These are phyloP conservation scores for Grallaria varia DNA, from an alignment of 2,113 vertebrate species.

Conservation along the genomic window DNA sequence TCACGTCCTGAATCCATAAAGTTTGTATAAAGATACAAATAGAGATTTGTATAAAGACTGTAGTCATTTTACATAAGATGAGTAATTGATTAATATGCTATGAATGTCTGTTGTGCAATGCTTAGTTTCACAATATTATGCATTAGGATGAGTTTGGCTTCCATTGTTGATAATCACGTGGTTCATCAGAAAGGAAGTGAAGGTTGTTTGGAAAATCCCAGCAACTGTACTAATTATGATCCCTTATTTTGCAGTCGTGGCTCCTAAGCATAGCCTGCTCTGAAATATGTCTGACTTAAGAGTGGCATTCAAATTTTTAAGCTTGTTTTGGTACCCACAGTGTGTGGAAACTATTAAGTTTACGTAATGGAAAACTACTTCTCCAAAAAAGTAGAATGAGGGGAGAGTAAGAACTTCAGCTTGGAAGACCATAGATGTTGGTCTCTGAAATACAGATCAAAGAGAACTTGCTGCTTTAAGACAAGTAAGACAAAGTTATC, in stretches of 20 bases:
- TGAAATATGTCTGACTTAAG: background rate
- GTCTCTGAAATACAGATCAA: background rate
- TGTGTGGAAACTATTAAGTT: background rate
- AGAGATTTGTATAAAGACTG: background rate
- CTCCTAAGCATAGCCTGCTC: background rate
- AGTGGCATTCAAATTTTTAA: background rate
- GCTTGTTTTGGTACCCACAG: background rate
- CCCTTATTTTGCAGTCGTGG: background rate
- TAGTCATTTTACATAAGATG: background rate
- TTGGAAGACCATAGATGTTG: background rate
- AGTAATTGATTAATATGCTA: background rate
- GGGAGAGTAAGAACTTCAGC: background rate
- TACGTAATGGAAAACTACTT: background rate
- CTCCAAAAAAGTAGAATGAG: background rate
- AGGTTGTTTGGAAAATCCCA: background rate
- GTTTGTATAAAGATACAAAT: background rate
- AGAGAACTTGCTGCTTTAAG: background rate
- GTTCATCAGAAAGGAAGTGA: background rate
- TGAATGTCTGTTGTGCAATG: conserved; percentile 5
- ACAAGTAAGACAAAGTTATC: background rate
- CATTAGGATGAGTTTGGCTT: background rate
- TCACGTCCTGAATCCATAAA: background rate
- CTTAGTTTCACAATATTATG: background rate
- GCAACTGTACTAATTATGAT: background rate
- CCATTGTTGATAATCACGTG: background rate